Percentiles rank a stretch among this genome's conserved stretches.
These are phyloP conservation scores for Periophthalmus modestus DNA, from an alignment of 2,113 vertebrate genomes.

Conservation along the genomic window DNA sequence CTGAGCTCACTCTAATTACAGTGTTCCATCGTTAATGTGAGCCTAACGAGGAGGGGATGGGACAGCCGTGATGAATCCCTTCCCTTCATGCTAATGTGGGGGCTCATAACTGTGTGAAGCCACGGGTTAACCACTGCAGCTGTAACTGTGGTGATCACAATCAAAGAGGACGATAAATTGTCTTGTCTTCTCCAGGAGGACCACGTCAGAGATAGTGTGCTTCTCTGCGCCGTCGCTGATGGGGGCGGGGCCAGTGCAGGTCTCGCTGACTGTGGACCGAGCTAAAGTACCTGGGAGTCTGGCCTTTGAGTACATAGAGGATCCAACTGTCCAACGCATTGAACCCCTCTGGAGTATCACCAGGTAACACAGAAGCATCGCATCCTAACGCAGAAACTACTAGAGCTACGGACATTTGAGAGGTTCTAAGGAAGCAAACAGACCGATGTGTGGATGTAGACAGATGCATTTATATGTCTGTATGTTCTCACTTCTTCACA, in stretches of 20 bases:
- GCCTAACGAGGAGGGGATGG: constrained; percentile 44
- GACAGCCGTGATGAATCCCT: constrained; percentile 50
- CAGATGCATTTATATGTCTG: neutral
- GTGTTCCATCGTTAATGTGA: constrained; percentile 56
- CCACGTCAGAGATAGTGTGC: constrained; percentile 86
- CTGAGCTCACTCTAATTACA: constrained; percentile 61
- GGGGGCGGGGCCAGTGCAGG: constrained; percentile 80
- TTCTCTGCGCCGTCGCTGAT: constrained; percentile 84
- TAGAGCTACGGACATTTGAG: too few species aligned
- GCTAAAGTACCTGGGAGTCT: constrained; percentile 82
- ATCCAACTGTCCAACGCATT: constrained; percentile 88
- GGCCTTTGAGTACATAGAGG: constrained; percentile 90
- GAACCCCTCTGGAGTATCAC: constrained; percentile 94
- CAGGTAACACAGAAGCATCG: constrained; percentile 74
- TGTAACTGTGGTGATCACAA: constrained; percentile 29
- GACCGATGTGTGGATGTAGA: neutral
- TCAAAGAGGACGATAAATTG: constrained; percentile 37
- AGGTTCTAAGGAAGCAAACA: neutral
- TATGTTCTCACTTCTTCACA: neutral
- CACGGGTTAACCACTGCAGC: constrained; percentile 26
- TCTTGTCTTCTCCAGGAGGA: constrained; percentile 75
- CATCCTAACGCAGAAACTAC: neutral
- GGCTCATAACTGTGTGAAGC: constrained; percentile 39
- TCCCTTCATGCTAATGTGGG: constrained; percentile 20
- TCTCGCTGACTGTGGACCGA: constrained; percentile 85